A percentile compares a stretch with the other conserved stretches of the same genome.
Evolutionary conservation across 2,113 vertebrate species (phyloP).

Genomic region (Sylvietta virens): DNA sequence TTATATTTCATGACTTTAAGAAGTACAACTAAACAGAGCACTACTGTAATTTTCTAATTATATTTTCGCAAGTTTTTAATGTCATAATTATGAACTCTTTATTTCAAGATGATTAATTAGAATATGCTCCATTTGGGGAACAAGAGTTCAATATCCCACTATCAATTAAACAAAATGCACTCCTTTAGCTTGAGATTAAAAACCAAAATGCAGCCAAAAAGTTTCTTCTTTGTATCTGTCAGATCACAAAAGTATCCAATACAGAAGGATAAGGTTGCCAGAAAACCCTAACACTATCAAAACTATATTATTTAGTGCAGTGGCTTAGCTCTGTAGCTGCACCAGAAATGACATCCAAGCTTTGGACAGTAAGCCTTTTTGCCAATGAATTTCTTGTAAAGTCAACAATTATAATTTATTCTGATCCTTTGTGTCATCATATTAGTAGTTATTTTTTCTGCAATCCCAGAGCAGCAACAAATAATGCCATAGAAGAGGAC

Average conservation of each 20-base stretch:
- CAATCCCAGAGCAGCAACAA: slow-evolving; percentile 70
- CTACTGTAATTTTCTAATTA: neutral
- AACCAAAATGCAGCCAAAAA: neutral
- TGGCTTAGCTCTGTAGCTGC: neutral
- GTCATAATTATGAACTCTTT: neutral
- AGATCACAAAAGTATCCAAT: neutral
- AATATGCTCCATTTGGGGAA: neutral
- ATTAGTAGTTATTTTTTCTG: slow-evolving; percentile 70
- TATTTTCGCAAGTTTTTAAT: neutral
- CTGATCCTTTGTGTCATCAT: slow-evolving; percentile 64
- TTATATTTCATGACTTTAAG: neutral
- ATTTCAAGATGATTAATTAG: slow-evolving; percentile 6
- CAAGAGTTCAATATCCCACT: neutral
- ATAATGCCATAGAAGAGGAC: slow-evolving; percentile 62
- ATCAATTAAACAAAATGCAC: neutral
- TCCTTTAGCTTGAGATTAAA: neutral
- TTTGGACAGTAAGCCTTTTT: slow-evolving; percentile 47
- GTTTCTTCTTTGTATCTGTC: neutral
- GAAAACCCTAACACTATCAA: neutral
- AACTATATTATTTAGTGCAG: neutral
- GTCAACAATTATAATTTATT: slow-evolving; percentile 68
- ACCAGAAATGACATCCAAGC: neutral
- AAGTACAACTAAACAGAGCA: neutral
- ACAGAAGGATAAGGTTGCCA: neutral
- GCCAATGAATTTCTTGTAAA: slow-evolving; percentile 64